Conservation (phyloP, 1,140 invertebrate species). For the Paralvinella palmiformis region DNA sequence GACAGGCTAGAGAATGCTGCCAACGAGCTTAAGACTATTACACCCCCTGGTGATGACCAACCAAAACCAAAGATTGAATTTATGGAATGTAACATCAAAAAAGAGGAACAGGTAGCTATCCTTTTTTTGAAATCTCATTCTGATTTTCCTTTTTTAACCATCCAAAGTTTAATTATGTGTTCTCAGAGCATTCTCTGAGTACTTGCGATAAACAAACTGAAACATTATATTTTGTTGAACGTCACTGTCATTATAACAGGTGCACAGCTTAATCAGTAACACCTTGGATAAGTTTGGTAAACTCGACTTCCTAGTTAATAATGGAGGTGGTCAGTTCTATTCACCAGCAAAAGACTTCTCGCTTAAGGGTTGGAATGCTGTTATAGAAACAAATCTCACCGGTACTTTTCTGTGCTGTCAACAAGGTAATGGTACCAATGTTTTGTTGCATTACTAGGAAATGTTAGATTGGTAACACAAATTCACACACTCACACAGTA, state of each 20-base stretch:
- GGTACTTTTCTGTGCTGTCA: constrained; percentile 53
- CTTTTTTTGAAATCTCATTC: background rate
- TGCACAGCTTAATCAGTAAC: constrained; percentile 37
- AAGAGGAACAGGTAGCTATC: constrained; percentile 50
- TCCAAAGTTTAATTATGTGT: background rate
- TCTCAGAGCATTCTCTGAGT: background rate
- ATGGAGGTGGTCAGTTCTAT: constrained; percentile 56
- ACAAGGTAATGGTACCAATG: constrained; percentile 44
- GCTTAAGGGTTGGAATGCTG: constrained; percentile 56
- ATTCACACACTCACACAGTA: too few species aligned
- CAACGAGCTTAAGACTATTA: constrained; percentile 31
- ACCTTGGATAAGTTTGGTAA: constrained; percentile 47
- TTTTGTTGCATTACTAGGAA: too few species aligned
- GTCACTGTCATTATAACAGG: constrained; percentile 26
- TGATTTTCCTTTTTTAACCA: constrained; percentile 17
- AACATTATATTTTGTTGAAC: background rate
- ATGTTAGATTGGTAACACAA: too few species aligned
- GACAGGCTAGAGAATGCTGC: constrained; percentile 44
- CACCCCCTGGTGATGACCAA: constrained; percentile 16
- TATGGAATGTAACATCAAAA: constrained; percentile 52
- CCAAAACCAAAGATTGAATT: constrained; percentile 31
- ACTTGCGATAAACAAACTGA: background rate
- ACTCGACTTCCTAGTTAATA: constrained; percentile 54
- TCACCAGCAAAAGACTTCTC: constrained; percentile 41
- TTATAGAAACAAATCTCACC: constrained; percentile 56